These are phyloP conservation scores for Sprattus sprattus DNA, from an alignment of 2,113 vertebrate genomes.

Conservation along the genomic window DNA sequence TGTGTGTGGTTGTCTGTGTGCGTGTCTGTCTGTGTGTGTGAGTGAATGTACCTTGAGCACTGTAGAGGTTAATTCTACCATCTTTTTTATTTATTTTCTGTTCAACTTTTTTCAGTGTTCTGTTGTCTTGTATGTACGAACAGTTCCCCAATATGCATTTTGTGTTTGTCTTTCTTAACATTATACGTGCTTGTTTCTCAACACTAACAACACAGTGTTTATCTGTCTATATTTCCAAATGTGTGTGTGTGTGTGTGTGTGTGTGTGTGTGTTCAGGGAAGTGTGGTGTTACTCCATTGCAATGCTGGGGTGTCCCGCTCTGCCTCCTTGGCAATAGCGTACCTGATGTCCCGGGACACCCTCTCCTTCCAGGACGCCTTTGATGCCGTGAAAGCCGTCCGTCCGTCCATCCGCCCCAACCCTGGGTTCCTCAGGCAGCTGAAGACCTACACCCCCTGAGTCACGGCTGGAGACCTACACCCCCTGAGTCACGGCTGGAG, in stretches of 20 bases:
- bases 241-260: no score
- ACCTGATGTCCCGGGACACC: slow-evolving; percentile 84
- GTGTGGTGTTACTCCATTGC: slow-evolving; percentile 90
- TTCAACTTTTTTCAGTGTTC: no score
- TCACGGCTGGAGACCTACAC: slow-evolving; percentile 81
- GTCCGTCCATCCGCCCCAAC: slow-evolving; percentile 84
- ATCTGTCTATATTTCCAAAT: no score
- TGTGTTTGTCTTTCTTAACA: no score
- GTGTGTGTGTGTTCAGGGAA: slow-evolving; percentile 64
- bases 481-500: slow-evolving; percentile 76
- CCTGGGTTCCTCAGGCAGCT: slow-evolving; percentile 87
- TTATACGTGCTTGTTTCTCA: no score
- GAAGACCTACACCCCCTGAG: slow-evolving; percentile 75
- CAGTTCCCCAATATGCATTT: no score
- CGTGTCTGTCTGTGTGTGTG: background rate
- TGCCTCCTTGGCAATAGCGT: slow-evolving; percentile 83
- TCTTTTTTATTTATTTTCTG: background rate
- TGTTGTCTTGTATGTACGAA: no score
- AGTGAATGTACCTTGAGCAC: no score
- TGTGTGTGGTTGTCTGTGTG: slow-evolving; percentile 43
- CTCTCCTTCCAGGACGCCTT: slow-evolving; percentile 82
- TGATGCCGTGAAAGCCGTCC: slow-evolving; percentile 80
- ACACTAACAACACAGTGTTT: no score
- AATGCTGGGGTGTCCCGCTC: slow-evolving; percentile 94
- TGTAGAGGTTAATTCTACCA: background rate